A percentile compares a stretch with the other conserved stretches of the same genome.
These are phyloP conservation scores for Matsumyia berberina DNA, from an alignment of 2,888 invertebrate species.

Conservation along the genomic window DNA sequence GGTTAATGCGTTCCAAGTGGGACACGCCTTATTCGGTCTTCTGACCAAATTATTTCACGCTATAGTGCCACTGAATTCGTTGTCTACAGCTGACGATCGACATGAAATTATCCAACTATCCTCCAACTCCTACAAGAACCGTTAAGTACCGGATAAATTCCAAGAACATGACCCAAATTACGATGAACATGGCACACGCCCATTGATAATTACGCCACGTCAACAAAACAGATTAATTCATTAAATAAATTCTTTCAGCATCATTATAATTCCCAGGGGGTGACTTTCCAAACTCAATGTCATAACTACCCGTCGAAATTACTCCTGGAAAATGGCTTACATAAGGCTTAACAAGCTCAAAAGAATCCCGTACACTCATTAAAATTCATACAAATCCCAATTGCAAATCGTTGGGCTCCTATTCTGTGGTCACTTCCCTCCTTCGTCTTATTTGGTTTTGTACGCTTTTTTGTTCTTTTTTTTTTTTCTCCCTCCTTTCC, in stretches of 20 bases:
- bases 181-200: slow-evolving; percentile 38
- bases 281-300: slow-evolving; percentile 63
- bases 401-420: slow-evolving; percentile 52
- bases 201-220: slow-evolving; percentile 54
- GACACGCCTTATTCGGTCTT: too few relatives aligned
- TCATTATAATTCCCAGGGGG: slow-evolving; percentile 66
- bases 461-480: too few relatives aligned
- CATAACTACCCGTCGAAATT: slow-evolving; percentile 60
- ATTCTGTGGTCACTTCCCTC: slow-evolving; percentile 50
- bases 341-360: slow-evolving; percentile 65
- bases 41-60: too few relatives aligned
- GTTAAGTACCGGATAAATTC: not conserved
- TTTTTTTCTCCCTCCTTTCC: not conserved
- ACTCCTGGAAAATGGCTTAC: slow-evolving; percentile 64
- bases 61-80: too few relatives aligned
- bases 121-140: not conserved
- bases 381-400: slow-evolving; percentile 76
- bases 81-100: too few relatives aligned
- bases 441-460: not conserved
- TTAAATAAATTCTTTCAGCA: slow-evolving; percentile 72
- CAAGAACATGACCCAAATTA: slow-evolving; percentile 29
- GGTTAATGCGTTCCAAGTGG: too few relatives aligned
- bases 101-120: too few relatives aligned
- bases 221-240: slow-evolving; percentile 71
- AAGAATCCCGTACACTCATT: slow-evolving; percentile 62